Evolutionary conservation across 1,140 invertebrate genomes (phyloP), one percentile per base, ranked within the genome.

Genomic region (Acarapis woodi): DNA sequence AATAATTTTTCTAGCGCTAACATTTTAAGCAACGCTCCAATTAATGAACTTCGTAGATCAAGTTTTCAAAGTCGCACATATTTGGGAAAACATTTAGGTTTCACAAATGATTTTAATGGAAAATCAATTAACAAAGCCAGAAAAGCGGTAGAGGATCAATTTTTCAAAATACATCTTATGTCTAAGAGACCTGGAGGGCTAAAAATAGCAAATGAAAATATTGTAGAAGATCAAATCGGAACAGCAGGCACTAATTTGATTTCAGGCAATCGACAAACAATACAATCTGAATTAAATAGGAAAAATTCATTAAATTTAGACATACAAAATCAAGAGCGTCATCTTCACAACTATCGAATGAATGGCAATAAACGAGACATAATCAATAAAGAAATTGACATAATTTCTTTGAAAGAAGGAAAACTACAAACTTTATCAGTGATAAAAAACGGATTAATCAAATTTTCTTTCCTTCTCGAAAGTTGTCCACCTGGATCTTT

Each of bases 401-500:
- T 79, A 43, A 71, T 83, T 2, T 67, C 82, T 5, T 56, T 83
- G 10, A 79, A 80, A 53, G 73, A 83, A 48, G 60, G 77, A 24
- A 68, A 71, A 48, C 50, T 87, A 15, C 72, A 87, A 6, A 65
- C 70, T 20, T 64, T 66, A 1, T 60, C 64, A 32, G 62, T 71
- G 0, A 60, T 90, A 8, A 68, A 66, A 44, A 67, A 70, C 22
- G 83, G 85, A 12, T 72, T 85, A 57, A 56, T 70, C 19, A 58
- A 80, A 39, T 70, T 93, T 46, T 71, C 71, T 14, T 85, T 90
- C 54, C 55, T 97, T 4, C 52, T 97, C 39, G 87, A 97, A 55
- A 83, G 77, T 21, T 88, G 79, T 51, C 72, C 78, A 36, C 93
- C 93, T 8, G 90, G 90, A 12, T 68, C 73, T 1, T 69, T 94